A percentile compares a stretch with the other conserved stretches of the same genome.
These are phyloP conservation scores for Brachionus paranguensis DNA, from an alignment of 1,140 invertebrate species.

Conservation along the genomic window DNA sequence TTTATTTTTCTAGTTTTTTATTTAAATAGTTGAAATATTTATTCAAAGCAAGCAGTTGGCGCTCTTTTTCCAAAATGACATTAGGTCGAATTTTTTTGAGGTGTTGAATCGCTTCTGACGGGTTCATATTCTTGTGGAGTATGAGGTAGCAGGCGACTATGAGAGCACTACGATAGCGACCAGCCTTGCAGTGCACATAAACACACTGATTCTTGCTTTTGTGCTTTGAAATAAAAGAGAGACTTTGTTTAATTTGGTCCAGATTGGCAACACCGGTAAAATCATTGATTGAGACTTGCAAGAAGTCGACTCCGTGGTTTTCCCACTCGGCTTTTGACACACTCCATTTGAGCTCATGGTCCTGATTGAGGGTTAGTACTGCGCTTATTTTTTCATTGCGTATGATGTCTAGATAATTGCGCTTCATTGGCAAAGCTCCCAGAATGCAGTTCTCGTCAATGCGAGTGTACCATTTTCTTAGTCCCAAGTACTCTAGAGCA, in stretches of 20 bases:
- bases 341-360: constrained; percentile 1
- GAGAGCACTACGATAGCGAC: constrained; percentile 4
- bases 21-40: background rate
- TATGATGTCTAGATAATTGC: constrained; percentile 3
- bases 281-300: constrained; percentile 21
- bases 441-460: constrained; percentile 25
- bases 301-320: constrained; percentile 3
- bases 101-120: background rate
- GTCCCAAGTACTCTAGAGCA: constrained; percentile 4
- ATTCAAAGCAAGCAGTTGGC: background rate
- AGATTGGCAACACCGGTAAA: constrained; percentile 13
- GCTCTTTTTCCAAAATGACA: constrained; percentile 16
- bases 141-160: constrained; percentile 35
- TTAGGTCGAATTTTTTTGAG: background rate
- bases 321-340: background rate
- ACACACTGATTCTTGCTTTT: background rate
- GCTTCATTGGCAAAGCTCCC: constrained; percentile 24
- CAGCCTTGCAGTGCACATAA: constrained; percentile 40
- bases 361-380: background rate
- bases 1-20: background rate
- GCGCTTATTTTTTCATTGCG: background rate
- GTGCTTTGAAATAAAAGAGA: constrained; percentile 8
- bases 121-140: background rate
- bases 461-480: constrained; percentile 33
- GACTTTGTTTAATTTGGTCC: background rate